Conservation (phyloP, 35 echinoderm and acorn worm genomes). For the Heliocidaris erythrogramma region DNA sequence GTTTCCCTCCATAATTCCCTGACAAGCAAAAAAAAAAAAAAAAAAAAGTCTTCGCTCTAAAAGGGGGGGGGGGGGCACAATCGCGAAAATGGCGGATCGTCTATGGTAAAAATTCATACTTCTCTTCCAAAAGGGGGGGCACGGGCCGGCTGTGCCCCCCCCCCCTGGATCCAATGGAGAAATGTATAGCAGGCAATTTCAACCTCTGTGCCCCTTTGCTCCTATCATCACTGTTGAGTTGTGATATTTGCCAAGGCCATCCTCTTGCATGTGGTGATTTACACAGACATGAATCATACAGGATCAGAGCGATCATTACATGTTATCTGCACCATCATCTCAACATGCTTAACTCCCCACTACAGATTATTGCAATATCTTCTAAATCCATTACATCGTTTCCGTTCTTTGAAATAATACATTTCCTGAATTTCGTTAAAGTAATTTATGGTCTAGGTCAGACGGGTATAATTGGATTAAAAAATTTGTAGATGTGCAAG, state of each 20-base stretch:
- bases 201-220: background rate
- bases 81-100: no score
- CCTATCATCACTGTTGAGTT: background rate
- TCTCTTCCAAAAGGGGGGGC: no score
- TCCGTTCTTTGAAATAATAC: background rate
- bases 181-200: background rate
- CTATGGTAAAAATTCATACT: no score
- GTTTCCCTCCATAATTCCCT: no score
- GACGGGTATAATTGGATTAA: no score
- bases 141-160: no score
- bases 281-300: background rate
- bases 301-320: background rate
- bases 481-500: no score
- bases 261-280: background rate
- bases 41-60: no score
- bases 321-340: background rate
- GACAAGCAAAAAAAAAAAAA: no score
- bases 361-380: background rate
- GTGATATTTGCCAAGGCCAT: background rate
- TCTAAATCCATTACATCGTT: background rate
- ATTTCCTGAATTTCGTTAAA: background rate
- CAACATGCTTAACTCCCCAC: background rate
- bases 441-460: background rate
- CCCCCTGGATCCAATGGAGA: no score
- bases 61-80: no score